Evolutionary conservation across 2,797 vertebrate genomes (phyloP).

Genomic region (Hippoglossus hippoglossus): DNA sequence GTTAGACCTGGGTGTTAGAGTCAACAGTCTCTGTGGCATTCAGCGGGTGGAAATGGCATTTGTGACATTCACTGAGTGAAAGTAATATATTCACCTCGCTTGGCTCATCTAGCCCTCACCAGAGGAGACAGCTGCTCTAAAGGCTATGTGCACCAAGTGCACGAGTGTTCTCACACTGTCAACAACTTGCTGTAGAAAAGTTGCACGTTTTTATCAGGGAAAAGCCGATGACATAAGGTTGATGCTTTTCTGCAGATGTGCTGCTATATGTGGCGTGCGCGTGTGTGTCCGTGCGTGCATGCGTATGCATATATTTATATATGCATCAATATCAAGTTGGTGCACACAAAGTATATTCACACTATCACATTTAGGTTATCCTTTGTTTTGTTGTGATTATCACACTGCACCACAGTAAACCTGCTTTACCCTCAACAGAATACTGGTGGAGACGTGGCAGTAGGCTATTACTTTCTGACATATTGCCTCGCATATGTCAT

Average conservation of each 20-base stretch:
- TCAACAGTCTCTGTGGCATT: constrained; percentile 73
- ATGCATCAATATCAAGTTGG: no score
- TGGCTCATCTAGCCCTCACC: constrained; percentile 66
- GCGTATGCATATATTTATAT: background rate
- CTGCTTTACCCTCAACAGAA: constrained; percentile 37
- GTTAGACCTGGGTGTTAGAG: constrained; percentile 48
- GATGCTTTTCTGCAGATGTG: constrained; percentile 55
- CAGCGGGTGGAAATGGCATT: constrained; percentile 73
- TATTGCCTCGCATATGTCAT: constrained; percentile 57
- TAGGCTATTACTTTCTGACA: constrained; percentile 63
- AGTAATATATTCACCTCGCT: constrained; percentile 73
- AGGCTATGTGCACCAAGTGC: constrained; percentile 47
- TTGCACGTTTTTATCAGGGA: constrained; percentile 60
- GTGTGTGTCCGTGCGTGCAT: no score
- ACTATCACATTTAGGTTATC: constrained; percentile 23
- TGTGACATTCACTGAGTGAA: constrained; percentile 75
- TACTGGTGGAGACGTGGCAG: constrained; percentile 43
- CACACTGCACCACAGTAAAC: constrained; percentile 12
- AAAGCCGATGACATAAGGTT: constrained; percentile 29
- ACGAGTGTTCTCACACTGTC: constrained; percentile 56
- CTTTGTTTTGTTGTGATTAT: constrained; percentile 16
- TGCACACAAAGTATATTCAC: constrained; percentile 36
- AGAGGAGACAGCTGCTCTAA: constrained; percentile 68
- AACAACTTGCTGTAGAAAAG: constrained; percentile 56
- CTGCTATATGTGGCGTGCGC: background rate